Conservation (phyloP, 2,113 vertebrate genomes). For the Sturnus vulgaris region DNA sequence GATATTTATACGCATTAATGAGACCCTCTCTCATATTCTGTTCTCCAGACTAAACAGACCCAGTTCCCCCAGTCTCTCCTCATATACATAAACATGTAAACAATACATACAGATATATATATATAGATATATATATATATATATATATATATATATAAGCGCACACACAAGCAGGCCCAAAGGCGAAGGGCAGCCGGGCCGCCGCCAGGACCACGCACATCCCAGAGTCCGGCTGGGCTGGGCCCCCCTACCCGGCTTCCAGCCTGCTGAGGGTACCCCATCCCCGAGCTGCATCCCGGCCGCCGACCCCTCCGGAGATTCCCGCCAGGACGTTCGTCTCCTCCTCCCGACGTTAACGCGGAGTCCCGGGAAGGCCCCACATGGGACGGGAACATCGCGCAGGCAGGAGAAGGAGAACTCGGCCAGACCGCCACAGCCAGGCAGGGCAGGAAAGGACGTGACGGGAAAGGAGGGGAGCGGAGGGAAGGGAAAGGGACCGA, state of each 20-base stretch:
- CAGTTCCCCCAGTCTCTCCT: not conserved
- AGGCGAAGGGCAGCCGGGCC: not conserved
- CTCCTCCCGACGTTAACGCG: not conserved
- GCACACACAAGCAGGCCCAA: rapidly evolving
- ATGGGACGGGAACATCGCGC: not conserved
- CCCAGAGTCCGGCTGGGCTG: not conserved
- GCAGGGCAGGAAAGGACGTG: too few species aligned
- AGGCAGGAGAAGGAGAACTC: rapidly evolving
- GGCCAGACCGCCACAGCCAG: rapidly evolving
- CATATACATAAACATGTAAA: rapidly evolving
- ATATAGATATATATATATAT: too few species aligned
- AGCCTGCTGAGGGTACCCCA: rapidly evolving
- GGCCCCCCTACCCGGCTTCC: not conserved
- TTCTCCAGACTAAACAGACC: not conserved
- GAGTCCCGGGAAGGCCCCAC: rapidly evolving
- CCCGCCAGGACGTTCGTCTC: not conserved
- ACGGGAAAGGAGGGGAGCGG: rapidly evolving
- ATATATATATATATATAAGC: too few species aligned
- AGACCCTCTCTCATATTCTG: not conserved
- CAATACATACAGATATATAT: too few species aligned
- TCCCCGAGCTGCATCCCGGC: not conserved
- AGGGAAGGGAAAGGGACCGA: rapidly evolving
- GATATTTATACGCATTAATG: rapidly evolving
- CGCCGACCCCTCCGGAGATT: not conserved
- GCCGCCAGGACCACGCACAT: not conserved